A percentile compares a stretch with the other conserved stretches of the same genome.
phyloP scores from a whole-genome alignment of 1,140 invertebrate genomes.

The Dendroctonus valens region DNA sequence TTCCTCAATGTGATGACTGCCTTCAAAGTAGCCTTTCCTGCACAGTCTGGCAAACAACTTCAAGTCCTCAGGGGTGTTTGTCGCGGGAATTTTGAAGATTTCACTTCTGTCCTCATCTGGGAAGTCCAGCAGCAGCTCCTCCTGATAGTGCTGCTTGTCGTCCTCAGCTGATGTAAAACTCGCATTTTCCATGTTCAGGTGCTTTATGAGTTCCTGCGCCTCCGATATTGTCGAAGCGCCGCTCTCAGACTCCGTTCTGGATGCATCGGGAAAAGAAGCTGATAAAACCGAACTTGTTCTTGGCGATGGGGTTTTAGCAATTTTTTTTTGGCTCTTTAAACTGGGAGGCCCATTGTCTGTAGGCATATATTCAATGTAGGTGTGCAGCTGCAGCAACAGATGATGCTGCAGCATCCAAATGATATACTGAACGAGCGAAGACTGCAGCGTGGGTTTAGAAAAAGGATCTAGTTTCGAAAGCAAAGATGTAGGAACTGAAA shows the following conservation, averaged over 20 bases:
- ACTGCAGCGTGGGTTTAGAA: constrained; percentile 61
- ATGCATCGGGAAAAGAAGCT: constrained; percentile 39
- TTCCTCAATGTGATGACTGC: constrained; percentile 91
- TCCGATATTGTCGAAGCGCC: constrained; percentile 47
- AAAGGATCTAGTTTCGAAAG: constrained; percentile 74
- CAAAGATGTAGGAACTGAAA: constrained; percentile 88
- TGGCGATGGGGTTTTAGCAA: constrained; percentile 33
- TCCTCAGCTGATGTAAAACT: constrained; percentile 59
- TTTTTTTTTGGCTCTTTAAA: constrained; percentile 29
- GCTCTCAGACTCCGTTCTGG: constrained; percentile 48
- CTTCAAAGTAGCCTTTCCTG: constrained; percentile 77
- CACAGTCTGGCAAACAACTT: constrained; percentile 72
- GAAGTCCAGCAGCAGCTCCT: constrained; percentile 62
- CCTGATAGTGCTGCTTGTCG: constrained; percentile 53
- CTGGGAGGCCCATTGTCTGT: constrained; percentile 53
- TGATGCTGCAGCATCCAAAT: constrained; percentile 90
- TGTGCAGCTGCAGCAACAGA: constrained; percentile 88
- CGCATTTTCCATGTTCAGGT: constrained; percentile 43
- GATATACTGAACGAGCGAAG: constrained; percentile 76
- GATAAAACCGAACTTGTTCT: constrained; percentile 36
- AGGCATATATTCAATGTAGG: constrained; percentile 89
- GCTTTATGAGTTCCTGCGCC: constrained; percentile 38
- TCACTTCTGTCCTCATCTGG: constrained; percentile 63
- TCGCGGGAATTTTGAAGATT: constrained; percentile 66
- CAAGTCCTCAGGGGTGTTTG: constrained; percentile 73